Conservation (phyloP, 2,113 vertebrate genomes). For the Sapayoa aenigma region DNA sequence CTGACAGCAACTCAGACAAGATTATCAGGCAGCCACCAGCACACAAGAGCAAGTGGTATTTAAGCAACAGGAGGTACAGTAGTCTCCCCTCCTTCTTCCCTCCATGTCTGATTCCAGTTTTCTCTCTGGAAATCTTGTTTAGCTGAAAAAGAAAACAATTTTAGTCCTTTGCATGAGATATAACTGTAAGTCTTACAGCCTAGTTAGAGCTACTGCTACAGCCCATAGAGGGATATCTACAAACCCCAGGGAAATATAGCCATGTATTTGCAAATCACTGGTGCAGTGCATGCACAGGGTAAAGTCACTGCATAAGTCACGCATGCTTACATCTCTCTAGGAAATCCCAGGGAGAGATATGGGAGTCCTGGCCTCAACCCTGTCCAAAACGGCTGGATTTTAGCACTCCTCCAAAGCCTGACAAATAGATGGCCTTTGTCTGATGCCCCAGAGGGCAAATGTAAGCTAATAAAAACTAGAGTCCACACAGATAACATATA, state of each 20-base stretch:
- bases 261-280: neutral
- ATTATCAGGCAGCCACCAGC: neutral
- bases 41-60: neutral
- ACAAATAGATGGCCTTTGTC: constrained; percentile 28
- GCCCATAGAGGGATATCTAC: neutral
- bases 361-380: neutral
- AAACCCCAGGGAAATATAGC: neutral
- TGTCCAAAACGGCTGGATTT: neutral
- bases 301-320: neutral
- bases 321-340: neutral
- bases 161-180: neutral
- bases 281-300: neutral
- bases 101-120: neutral
- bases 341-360: neutral
- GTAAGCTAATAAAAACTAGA: constrained; percentile 40
- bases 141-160: neutral
- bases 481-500: constrained; percentile 5
- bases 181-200: neutral
- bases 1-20: neutral
- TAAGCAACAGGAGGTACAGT: neutral
- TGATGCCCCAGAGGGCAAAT: constrained; percentile 29
- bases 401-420: neutral
- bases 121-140: neutral
- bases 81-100: neutral
- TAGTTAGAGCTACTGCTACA: neutral